A percentile compares a stretch with the other conserved stretches of the same genome.
These are phyloP conservation scores for Homalodisca vitripennis DNA, from an alignment of 1,140 invertebrate genomes.

Conservation along the genomic window DNA sequence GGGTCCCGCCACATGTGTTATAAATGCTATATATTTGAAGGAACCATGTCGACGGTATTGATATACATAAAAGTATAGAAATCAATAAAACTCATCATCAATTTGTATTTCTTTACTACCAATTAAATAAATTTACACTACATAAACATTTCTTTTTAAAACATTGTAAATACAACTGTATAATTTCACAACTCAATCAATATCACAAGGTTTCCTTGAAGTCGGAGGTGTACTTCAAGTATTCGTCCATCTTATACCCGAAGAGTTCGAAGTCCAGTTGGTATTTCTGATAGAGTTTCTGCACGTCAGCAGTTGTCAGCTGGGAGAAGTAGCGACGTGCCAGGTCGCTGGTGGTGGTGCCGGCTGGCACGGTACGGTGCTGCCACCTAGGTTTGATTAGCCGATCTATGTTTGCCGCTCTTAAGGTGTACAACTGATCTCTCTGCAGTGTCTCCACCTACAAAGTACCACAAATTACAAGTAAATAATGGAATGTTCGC, in stretches of 20 bases:
- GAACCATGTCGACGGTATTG: too few species aligned
- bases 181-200: not conserved
- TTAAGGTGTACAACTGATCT: slow-evolving; percentile 81
- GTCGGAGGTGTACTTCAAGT: slow-evolving; percentile 57
- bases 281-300: slow-evolving; percentile 77
- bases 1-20: too few species aligned
- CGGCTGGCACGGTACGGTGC: slow-evolving; percentile 48
- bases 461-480: too few species aligned
- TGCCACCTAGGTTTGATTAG: slow-evolving; percentile 78
- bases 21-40: too few species aligned
- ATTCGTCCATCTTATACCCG: slow-evolving; percentile 73
- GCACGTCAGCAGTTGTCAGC: slow-evolving; percentile 67
- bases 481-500: too few species aligned
- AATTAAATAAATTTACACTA: too few species aligned
- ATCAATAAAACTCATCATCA: too few species aligned
- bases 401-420: slow-evolving; percentile 69
- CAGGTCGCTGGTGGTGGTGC: slow-evolving; percentile 39
- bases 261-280: slow-evolving; percentile 83
- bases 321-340: slow-evolving; percentile 64
- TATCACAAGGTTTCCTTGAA: not conserved
- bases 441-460: slow-evolving; percentile 32
- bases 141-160: too few species aligned
- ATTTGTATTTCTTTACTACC: too few species aligned
- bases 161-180: too few species aligned
- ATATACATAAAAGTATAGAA: too few species aligned